Percentiles rank a stretch among this genome's conserved stretches.
phyloP scores from a whole-genome alignment of 2,797 vertebrate species.

The Enteromius trimaculatus region DNA sequence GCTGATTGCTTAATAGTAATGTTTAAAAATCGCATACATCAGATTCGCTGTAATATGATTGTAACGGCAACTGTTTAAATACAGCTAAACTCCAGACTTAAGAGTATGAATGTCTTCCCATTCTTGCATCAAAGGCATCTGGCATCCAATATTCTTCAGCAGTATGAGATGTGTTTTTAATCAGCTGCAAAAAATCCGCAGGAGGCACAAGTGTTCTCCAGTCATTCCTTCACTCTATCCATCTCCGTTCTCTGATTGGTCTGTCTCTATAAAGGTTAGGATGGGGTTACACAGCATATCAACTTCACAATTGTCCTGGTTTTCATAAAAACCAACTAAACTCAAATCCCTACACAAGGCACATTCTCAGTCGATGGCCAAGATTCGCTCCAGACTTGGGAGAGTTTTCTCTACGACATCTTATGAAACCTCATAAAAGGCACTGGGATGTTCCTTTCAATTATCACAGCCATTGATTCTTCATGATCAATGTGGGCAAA shows the following conservation, averaged over 20 bases:
- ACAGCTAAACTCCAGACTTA: conserved; percentile 28
- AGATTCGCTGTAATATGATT: conserved; percentile 54
- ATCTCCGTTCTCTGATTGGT: conserved; percentile 42
- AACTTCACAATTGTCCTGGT: conserved; percentile 53
- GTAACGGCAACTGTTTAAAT: conserved; percentile 56
- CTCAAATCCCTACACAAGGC: conserved; percentile 40
- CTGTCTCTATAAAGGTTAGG: conserved; percentile 42
- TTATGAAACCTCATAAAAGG: conserved; percentile 6
- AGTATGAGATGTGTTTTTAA: conserved; percentile 58
- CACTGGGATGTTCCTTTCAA: conserved; percentile 15
- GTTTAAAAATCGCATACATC: conserved; percentile 37
- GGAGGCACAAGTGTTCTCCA: conserved; percentile 55
- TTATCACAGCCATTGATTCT: conserved; percentile 12
- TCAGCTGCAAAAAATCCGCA: conserved; percentile 47
- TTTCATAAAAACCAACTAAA: conserved; percentile 55
- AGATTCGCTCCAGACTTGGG: conserved; percentile 20
- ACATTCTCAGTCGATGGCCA: conserved; percentile 44
- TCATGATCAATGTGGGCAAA: conserved; percentile 3
- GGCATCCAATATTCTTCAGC: conserved; percentile 49
- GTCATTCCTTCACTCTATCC: conserved; percentile 31
- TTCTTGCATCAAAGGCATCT: conserved; percentile 52
- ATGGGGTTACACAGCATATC: conserved; percentile 42
- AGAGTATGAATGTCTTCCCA: conserved; percentile 41
- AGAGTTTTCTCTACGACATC: conserved; percentile 27
- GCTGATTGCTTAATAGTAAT: conserved; percentile 43